A percentile compares a stretch with the other conserved stretches of the same genome.
These are phyloP conservation scores for Archips xylosteana DNA, from an alignment of 2,888 invertebrate genomes.

Conservation along the genomic window DNA sequence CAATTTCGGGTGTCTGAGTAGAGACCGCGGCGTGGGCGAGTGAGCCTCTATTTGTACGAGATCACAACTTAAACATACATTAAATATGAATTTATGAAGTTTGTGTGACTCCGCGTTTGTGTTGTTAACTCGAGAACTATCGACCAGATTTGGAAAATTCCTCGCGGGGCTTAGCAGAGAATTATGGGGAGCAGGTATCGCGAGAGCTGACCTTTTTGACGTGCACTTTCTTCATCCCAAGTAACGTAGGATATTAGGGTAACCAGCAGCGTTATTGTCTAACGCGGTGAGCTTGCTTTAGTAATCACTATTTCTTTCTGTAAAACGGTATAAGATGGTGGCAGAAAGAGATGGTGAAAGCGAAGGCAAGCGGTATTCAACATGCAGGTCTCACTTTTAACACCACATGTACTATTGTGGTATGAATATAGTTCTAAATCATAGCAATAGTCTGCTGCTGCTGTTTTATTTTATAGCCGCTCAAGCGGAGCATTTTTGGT, in stretches of 20 bases:
- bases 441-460: too few species aligned
- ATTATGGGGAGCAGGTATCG: neutral
- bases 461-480: too few species aligned
- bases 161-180: slow-evolving; percentile 2
- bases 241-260: neutral
- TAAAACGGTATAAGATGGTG: too few species aligned
- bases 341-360: too few species aligned
- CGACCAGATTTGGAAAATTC: slow-evolving; percentile 32
- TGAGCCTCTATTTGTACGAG: slow-evolving; percentile 40
- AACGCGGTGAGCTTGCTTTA: too few species aligned
- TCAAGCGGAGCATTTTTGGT: too few species aligned
- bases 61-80: slow-evolving; percentile 44
- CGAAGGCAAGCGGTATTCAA: too few species aligned
- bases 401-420: too few species aligned
- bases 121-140: slow-evolving; percentile 29
- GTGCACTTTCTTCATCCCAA: neutral
- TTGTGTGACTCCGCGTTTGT: slow-evolving; percentile 28
- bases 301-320: too few species aligned
- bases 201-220: neutral
- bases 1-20: slow-evolving; percentile 31
- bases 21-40: slow-evolving; percentile 31
- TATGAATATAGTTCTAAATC: too few species aligned
- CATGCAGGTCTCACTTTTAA: too few species aligned
- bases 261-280: neutral
- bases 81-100: slow-evolving; percentile 43